Evolutionary conservation across 2,888 invertebrate genomes (phyloP).

Genomic region (Agrotis puta): DNA sequence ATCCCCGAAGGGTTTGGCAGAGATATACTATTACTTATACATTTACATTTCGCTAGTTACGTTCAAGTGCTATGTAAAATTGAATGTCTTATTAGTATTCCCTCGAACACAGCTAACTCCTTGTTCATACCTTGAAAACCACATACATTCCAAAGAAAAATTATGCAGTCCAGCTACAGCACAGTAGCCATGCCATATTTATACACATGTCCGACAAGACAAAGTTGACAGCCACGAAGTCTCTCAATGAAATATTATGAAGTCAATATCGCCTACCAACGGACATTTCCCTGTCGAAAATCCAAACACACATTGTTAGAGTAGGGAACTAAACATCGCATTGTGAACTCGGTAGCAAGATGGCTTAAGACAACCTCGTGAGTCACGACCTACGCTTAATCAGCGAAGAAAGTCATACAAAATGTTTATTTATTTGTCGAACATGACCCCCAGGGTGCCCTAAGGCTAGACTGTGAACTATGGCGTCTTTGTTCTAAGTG

Average conservation of each 20-base stretch:
- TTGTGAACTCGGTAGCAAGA: constrained; percentile 81
- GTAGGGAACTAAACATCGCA: constrained; percentile 65
- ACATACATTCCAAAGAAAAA: constrained; percentile 12
- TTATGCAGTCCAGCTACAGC: constrained; percentile 3
- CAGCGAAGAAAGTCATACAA: constrained; percentile 85
- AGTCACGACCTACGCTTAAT: constrained; percentile 87
- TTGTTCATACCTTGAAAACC: constrained; percentile 17
- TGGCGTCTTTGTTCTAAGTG: constrained; percentile 71
- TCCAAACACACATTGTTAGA: constrained; percentile 70
- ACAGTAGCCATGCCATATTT: constrained; percentile 35
- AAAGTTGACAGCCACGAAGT: constrained; percentile 39
- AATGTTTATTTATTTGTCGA: constrained; percentile 87
- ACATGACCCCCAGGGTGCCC: constrained; percentile 73
- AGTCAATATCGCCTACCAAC: constrained; percentile 58
- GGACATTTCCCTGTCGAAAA: constrained; percentile 65
- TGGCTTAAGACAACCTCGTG: constrained; percentile 86
- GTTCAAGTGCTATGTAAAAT: constrained; percentile 1
- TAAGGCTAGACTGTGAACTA: constrained; percentile 68
- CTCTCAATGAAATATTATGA: constrained; percentile 61
- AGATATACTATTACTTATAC: too few relatives aligned
- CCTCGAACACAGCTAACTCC: neutral
- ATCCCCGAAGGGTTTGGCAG: too few relatives aligned
- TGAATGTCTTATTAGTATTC: constrained; percentile 12
- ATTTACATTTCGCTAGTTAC: too few relatives aligned
- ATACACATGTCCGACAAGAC: constrained; percentile 39